A percentile compares a stretch with the other conserved stretches of the same genome.
These are phyloP conservation scores for Cacoxenus indagator DNA, from an alignment of 2,888 invertebrate genomes.

Conservation along the genomic window DNA sequence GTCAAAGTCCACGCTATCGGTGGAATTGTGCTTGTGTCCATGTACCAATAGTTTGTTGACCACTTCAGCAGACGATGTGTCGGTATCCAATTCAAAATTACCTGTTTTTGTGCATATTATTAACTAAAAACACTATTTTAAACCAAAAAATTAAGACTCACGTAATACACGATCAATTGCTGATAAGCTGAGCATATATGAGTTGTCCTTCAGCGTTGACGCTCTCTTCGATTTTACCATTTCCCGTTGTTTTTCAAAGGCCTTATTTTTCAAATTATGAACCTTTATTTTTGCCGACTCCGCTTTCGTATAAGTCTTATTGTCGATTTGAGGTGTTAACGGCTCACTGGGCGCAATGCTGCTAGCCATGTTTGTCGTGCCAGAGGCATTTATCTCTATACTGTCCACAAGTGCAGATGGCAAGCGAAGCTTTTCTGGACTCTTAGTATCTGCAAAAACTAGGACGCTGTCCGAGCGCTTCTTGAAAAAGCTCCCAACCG, in stretches of 20 bases:
- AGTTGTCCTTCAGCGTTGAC: conserved; percentile 49
- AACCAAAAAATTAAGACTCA: conserved; percentile 38
- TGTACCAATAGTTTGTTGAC: conserved; percentile 51
- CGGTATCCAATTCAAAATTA: conserved; percentile 57
- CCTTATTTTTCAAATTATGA: conserved; percentile 40
- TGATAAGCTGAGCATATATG: conserved; percentile 64
- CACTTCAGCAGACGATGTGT: conserved; percentile 55
- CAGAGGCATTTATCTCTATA: conserved; percentile 19
- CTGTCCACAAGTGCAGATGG: conserved; percentile 48
- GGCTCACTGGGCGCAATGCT: conserved; percentile 26
- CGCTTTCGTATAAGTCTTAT: conserved; percentile 61
- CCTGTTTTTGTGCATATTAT: too few relatives aligned
- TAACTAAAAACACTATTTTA: background rate
- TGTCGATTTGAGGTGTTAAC: conserved; percentile 57
- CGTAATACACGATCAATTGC: conserved; percentile 66
- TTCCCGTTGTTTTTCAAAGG: background rate
- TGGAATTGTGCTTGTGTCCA: conserved; percentile 25
- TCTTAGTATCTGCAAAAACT: conserved; percentile 52
- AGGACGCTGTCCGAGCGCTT: conserved; percentile 64
- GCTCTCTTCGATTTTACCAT: conserved; percentile 47
- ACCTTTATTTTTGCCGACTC: conserved; percentile 47
- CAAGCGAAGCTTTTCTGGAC: conserved; percentile 48
- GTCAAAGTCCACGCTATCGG: background rate
- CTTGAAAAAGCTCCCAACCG: conserved; percentile 66
- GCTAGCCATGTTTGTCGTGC: conserved; percentile 7